Base-by-base conservation (phyloP, 2,797 vertebrate genomes). In the Pangasius macronema region DNA sequence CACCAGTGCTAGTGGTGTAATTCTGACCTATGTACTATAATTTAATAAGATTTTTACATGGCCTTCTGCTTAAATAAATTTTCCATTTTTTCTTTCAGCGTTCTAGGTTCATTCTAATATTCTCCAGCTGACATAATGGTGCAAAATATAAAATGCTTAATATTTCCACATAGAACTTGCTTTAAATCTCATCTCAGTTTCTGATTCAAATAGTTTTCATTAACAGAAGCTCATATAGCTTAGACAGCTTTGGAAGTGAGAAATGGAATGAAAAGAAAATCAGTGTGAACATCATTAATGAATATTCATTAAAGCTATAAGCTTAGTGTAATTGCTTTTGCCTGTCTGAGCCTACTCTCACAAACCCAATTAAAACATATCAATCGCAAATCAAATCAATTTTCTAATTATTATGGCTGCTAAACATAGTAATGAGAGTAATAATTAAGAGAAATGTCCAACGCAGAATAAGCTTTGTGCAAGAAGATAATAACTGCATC, bases 281-380 rank as follows among this genome's bases (percentile, higher is more conserved):
- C 76, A 84, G 84, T 83, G 85, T 87, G 88, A 91, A 91, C 88
- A 88, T 88, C 67, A 87, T 87, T 91, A 89, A 87, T 87, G 87
- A 86, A 85, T 86, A 86, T 77, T 88, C 61, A 83, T 88, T 59
- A 72, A 77, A 75, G 87, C 49, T 83, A 79, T 88, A 87, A 87
- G 84, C 87, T 83, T 51, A 79, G 81, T 59, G 42, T 88, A 89
- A 91, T 89, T 91, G 85, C 77, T 27, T 84, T 88, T 85, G 87
- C 83, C 87, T 82, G 83, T 89, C 90, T 89, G 73, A 73, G 88
- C 57, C 65, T 83, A 68, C 72, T 86, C 86, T 89, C 85, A 73
- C 84, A 87, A 87, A 86, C 75, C 75, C 59, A 86, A 70, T 83
- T 84, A 86, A 90, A 89, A 91, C 82, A 90, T 86, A 89, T 91